Percentiles rank a stretch among this genome's conserved stretches.
phyloP scores from a whole-genome alignment of 2,113 vertebrate species.

The Nyctereutes procyonoides region DNA sequence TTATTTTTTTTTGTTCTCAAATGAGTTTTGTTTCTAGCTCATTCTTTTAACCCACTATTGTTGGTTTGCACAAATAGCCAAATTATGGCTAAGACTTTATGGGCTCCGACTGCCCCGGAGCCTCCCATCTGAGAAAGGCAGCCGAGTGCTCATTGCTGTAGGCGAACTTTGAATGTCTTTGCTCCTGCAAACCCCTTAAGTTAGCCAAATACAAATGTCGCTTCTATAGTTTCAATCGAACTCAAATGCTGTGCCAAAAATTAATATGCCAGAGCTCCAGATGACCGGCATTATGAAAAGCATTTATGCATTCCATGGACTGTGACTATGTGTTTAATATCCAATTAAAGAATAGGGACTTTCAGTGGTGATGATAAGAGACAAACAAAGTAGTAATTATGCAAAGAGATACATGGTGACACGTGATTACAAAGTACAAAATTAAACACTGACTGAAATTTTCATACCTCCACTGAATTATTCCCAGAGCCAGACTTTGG shows the following conservation, averaged over 20 bases:
- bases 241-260: constrained; percentile 31
- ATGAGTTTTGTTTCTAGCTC: not conserved
- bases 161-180: not conserved
- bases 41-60: no score
- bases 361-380: constrained; percentile 54
- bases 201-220: constrained; percentile 43
- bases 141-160: not conserved
- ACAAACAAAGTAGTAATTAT: constrained; percentile 38
- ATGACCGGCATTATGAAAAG: not conserved
- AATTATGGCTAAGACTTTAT: accelerated
- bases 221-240: constrained; percentile 44
- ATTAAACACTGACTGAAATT: constrained; percentile 46
- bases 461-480: not conserved
- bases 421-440: constrained; percentile 18
- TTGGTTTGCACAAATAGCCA: not conserved
- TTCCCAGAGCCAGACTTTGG: not conserved
- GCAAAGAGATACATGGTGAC: not conserved
- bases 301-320: constrained; percentile 33
- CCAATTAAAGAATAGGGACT: constrained; percentile 60
- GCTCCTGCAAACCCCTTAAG: not conserved
- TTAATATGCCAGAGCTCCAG: not conserved
- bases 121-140: not conserved
- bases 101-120: not conserved
- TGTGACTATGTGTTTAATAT: constrained; percentile 55
- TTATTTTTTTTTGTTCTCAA: not conserved